Evolutionary conservation across 2,888 invertebrate genomes (phyloP).

Genomic region (Meliscaeva auricollis): DNA sequence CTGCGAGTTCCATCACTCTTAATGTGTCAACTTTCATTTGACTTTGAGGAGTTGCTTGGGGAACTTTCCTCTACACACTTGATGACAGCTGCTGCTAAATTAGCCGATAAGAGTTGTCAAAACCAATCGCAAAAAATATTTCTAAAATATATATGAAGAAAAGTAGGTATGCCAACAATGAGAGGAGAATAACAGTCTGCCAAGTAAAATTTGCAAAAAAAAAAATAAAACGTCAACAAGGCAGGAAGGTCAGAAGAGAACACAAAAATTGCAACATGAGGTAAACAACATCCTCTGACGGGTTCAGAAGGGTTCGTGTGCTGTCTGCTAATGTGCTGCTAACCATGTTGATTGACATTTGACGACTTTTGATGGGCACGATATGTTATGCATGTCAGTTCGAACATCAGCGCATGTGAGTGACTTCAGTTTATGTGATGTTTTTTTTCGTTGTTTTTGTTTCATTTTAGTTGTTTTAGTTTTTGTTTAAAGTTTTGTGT

Average conservation of each 20-base stretch:
- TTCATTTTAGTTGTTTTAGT: constrained; percentile 28
- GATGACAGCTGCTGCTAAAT: constrained; percentile 74
- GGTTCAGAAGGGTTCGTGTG: constrained; percentile 63
- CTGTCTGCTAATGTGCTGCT: constrained; percentile 72
- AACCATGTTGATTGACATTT: constrained; percentile 79
- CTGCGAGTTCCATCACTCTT: constrained; percentile 48
- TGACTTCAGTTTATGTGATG: constrained; percentile 56
- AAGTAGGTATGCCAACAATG: constrained; percentile 31
- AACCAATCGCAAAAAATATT: constrained; percentile 53
- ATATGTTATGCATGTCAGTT: constrained; percentile 76
- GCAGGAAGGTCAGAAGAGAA: constrained; percentile 69
- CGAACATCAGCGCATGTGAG: constrained; percentile 57
- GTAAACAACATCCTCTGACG: constrained; percentile 17
- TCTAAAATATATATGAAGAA: neutral
- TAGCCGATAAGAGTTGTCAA: constrained; percentile 74
- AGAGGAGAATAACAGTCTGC: constrained; percentile 24
- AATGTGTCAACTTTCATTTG: constrained; percentile 56
- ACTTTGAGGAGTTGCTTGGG: constrained; percentile 50
- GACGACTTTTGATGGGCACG: constrained; percentile 80
- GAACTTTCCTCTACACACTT: constrained; percentile 34
- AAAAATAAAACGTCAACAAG: constrained; percentile 56
- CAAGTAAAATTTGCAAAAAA: constrained; percentile 17
- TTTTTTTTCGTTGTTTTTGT: constrained; percentile 3
- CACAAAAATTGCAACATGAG: constrained; percentile 54
- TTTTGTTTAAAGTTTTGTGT: constrained; percentile 27